Percentiles rank a stretch among this genome's conserved stretches.
Conservation (phyloP, 2,888 invertebrate species). For the Drosophila incognita region DNA sequence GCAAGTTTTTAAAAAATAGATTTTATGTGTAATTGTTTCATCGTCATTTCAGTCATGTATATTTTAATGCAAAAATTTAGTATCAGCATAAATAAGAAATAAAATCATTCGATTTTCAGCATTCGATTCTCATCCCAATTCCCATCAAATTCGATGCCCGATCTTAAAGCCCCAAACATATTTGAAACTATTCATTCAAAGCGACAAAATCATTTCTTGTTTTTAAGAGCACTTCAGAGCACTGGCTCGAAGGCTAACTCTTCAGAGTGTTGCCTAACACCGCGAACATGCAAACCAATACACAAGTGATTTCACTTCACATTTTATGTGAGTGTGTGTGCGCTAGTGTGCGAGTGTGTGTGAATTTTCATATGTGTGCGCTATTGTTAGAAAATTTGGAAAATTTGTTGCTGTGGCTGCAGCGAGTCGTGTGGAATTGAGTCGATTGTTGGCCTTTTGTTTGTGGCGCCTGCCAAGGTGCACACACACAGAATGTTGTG, state of each 20-base stretch:
- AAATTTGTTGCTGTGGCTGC: constrained; percentile 54
- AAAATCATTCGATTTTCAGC: not conserved
- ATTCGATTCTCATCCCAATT: not conserved
- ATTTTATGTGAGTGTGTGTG: constrained; percentile 19
- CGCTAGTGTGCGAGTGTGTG: not conserved
- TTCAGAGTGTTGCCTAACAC: constrained; percentile 3
- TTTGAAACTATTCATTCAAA: constrained; percentile 8
- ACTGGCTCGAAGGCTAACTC: constrained; percentile 19
- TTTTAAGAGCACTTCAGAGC: constrained; percentile 6
- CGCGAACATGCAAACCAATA: constrained; percentile 31
- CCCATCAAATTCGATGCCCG: not conserved
- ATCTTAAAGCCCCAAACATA: not conserved
- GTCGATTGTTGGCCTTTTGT: constrained; percentile 59
- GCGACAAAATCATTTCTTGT: constrained; percentile 4
- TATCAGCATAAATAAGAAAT: not conserved
- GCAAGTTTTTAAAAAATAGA: not conserved
- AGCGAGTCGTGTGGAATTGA: constrained; percentile 49
- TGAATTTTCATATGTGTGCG: constrained; percentile 12
- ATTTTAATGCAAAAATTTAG: not conserved
- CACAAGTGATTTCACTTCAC: constrained; percentile 48
- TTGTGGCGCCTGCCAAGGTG: constrained; percentile 47
- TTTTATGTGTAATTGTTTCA: not conserved
- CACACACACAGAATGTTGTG: constrained; percentile 8
- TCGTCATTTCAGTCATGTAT: not conserved
- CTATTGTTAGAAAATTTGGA: constrained; percentile 54